These are phyloP conservation scores for Mohoua ochrocephala DNA, from an alignment of 2,113 vertebrate species.

Conservation along the genomic window DNA sequence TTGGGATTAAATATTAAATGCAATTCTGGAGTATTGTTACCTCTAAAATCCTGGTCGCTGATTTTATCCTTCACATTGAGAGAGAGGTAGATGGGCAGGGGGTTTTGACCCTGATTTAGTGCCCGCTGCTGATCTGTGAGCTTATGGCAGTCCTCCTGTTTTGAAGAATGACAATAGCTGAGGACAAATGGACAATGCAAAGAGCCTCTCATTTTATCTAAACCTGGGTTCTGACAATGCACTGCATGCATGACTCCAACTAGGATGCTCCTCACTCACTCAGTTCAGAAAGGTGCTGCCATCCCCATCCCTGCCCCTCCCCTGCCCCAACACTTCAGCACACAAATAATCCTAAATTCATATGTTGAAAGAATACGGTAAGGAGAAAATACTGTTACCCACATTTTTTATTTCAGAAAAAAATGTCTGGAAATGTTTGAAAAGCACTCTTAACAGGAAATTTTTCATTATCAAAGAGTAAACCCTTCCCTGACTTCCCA, in stretches of 20 bases:
- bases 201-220: not conserved
- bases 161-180: conserved; percentile 9
- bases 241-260: not conserved
- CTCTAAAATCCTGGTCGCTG: conserved; percentile 75
- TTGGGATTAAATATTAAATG: not conserved
- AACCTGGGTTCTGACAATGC: not conserved
- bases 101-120: conserved; percentile 79
- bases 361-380: not conserved
- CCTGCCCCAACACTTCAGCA: not conserved
- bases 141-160: conserved; percentile 71
- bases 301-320: not conserved
- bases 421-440: not conserved
- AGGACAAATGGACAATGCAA: not conserved
- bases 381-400: not conserved
- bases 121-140: conserved; percentile 80
- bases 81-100: conserved; percentile 82
- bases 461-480: not conserved
- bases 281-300: not conserved
- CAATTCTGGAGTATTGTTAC: conserved; percentile 52
- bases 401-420: not conserved
- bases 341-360: not conserved
- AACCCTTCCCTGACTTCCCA: not conserved
- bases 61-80: conserved; percentile 81
- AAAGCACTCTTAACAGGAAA: not conserved
- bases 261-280: not conserved